Conservation (phyloP, 2,113 vertebrate genomes). For the Petaurus breviceps region DNA sequence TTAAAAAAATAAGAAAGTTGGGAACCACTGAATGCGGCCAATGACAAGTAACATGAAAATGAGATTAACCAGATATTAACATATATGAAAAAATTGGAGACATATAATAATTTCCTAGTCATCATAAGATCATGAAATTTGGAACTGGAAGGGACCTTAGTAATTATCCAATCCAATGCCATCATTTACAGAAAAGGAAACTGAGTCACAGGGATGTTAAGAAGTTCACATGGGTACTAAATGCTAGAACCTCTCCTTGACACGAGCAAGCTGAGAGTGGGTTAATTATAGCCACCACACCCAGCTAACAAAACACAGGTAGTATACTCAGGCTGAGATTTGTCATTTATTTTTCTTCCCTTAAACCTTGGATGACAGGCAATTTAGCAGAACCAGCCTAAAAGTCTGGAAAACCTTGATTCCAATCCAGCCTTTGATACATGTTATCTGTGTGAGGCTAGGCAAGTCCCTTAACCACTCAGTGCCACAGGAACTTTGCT, state of each 20-base stretch:
- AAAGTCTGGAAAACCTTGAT: neutral
- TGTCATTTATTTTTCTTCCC: neutral
- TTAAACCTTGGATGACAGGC: neutral
- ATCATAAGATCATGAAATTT: neutral
- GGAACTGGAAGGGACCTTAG: neutral
- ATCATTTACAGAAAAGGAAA: neutral
- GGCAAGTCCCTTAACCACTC: neutral
- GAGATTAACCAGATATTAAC: neutral
- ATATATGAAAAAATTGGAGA: neutral
- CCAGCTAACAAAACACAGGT: neutral
- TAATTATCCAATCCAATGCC: neutral
- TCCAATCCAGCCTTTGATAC: neutral
- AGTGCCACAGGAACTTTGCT: neutral
- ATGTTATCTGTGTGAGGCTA: neutral
- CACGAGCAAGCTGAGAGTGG: neutral
- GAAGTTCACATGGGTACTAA: neutral
- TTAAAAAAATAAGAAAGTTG: neutral
- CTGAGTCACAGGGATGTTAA: neutral
- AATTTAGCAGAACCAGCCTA: neutral
- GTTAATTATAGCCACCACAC: neutral
- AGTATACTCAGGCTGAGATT: neutral
- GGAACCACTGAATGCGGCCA: neutral
- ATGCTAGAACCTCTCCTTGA: neutral
- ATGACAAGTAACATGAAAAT: neutral
- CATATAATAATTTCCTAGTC: neutral